Conservation (phyloP, 2,888 invertebrate genomes). For the Eurytoma californica region DNA sequence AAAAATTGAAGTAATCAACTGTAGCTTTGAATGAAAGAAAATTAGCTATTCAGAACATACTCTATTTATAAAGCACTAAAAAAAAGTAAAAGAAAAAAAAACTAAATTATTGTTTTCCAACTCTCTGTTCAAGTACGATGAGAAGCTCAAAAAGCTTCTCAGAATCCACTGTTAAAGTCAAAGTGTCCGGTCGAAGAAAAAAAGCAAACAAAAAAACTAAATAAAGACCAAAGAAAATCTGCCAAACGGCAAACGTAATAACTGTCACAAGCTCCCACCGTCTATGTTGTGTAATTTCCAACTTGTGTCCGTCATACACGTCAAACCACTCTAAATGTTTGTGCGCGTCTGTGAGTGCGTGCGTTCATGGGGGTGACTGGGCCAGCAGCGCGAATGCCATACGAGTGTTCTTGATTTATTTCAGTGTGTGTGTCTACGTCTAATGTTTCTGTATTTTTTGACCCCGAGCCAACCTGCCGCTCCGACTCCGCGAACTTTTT, state of each 20-base stretch:
- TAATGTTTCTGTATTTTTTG: constrained; percentile 69
- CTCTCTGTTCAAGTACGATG: too few relatives aligned
- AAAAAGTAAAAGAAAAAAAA: too few relatives aligned
- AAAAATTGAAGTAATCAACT: too few relatives aligned
- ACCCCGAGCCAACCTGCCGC: constrained; percentile 59
- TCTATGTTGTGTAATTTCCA: constrained; percentile 72
- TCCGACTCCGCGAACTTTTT: not conserved
- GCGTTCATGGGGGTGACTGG: constrained; percentile 71
- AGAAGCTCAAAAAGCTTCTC: too few relatives aligned
- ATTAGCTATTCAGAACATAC: too few relatives aligned
- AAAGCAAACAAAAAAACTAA: not conserved
- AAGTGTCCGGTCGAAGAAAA: not conserved
- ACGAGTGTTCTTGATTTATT: constrained; percentile 71
- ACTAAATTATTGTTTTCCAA: too few relatives aligned
- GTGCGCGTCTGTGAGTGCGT: constrained; percentile 71
- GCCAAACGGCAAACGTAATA: constrained; percentile 21
- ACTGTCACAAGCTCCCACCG: constrained; percentile 39
- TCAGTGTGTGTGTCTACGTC: constrained; percentile 74
- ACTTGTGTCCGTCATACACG: constrained; percentile 76
- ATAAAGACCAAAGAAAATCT: not conserved
- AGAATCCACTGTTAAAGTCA: too few relatives aligned
- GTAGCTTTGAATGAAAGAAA: too few relatives aligned
- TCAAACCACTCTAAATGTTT: constrained; percentile 69
- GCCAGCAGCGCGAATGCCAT: constrained; percentile 60
- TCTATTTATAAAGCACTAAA: too few relatives aligned